These are phyloP conservation scores for Catocala sponsa DNA, from an alignment of 2,888 invertebrate genomes.

Conservation along the genomic window DNA sequence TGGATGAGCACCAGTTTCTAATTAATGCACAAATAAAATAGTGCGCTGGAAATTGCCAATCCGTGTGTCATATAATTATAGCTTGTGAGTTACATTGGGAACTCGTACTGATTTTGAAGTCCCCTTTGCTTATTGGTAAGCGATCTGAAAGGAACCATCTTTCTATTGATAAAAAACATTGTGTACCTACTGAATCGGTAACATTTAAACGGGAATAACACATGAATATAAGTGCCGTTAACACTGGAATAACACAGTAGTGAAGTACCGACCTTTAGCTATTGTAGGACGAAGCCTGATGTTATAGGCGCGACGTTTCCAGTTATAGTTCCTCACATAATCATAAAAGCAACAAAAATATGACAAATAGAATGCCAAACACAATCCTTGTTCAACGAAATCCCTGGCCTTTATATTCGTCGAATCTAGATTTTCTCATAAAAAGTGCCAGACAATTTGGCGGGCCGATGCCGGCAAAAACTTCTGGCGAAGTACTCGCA, in stretches of 20 bases:
- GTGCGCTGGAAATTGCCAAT: not conserved
- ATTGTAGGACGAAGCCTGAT: no score
- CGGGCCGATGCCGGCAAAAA: slow-evolving; percentile 29
- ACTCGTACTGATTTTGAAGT: no score
- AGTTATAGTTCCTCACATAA: not conserved
- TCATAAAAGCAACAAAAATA: slow-evolving; percentile 4
- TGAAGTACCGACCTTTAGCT: no score
- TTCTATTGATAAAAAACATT: no score
- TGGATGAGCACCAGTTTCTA: slow-evolving; percentile 10
- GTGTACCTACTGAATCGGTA: no score
- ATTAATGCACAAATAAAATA: slow-evolving; percentile 7
- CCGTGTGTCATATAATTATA: not conserved
- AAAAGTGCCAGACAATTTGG: slow-evolving; percentile 39
- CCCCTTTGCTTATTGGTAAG: no score
- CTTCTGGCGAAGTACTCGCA: slow-evolving; percentile 22
- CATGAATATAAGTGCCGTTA: no score
- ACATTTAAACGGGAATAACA: no score
- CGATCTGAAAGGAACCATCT: no score
- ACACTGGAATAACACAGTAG: no score
- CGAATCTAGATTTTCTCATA: slow-evolving; percentile 20
- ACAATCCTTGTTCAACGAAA: slow-evolving; percentile 7
- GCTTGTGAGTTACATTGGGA: no score
- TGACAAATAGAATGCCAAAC: slow-evolving; percentile 19
- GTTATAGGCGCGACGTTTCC: no score
- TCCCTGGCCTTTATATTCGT: slow-evolving; percentile 4